phyloP scores from a whole-genome alignment of 2,797 vertebrate genomes.

The Synanceia verrucosa region DNA sequence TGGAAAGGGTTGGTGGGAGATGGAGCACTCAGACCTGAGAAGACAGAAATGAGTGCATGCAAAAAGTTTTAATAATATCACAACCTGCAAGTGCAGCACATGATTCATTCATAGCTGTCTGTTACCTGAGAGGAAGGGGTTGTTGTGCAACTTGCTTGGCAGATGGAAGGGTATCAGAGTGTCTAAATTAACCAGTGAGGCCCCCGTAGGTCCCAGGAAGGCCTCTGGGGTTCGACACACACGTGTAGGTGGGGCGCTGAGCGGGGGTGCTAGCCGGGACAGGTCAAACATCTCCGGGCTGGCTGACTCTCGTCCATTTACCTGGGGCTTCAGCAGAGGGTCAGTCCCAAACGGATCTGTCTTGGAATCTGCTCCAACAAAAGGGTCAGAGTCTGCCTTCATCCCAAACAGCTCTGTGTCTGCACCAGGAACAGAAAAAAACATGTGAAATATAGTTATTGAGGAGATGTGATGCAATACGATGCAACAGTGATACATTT shows the following conservation, averaged over 20 bases:
- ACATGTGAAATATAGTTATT: not conserved
- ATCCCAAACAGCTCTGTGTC: constrained; percentile 64
- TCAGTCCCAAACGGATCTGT: constrained; percentile 81
- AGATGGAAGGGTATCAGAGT: constrained; percentile 84
- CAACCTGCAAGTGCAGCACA: not conserved
- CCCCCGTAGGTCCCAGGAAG: constrained; percentile 91
- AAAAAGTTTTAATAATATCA: not conserved
- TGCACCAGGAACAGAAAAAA: constrained; percentile 12
- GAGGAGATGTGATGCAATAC: not conserved
- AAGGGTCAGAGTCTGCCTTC: constrained; percentile 51
- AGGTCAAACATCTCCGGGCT: constrained; percentile 87
- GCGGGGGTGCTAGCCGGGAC: constrained; percentile 79
- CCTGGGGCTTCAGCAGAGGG: constrained; percentile 70
- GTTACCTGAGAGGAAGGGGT: constrained; percentile 93
- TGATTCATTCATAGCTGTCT: not conserved
- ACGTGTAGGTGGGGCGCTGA: constrained; percentile 73
- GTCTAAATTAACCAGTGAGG: constrained; percentile 93
- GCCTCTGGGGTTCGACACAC: constrained; percentile 89
- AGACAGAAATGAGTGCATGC: not conserved
- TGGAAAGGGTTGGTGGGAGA: constrained; percentile 93
- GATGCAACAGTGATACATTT: not conserved
- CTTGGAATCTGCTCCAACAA: constrained; percentile 65
- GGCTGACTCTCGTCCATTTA: constrained; percentile 82
- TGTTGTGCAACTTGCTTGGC: constrained; percentile 83
- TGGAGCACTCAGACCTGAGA: constrained; percentile 87